These are phyloP conservation scores for Caenorhabditis latens DNA, from an alignment of 1,140 invertebrate species.

Conservation along the genomic window DNA sequence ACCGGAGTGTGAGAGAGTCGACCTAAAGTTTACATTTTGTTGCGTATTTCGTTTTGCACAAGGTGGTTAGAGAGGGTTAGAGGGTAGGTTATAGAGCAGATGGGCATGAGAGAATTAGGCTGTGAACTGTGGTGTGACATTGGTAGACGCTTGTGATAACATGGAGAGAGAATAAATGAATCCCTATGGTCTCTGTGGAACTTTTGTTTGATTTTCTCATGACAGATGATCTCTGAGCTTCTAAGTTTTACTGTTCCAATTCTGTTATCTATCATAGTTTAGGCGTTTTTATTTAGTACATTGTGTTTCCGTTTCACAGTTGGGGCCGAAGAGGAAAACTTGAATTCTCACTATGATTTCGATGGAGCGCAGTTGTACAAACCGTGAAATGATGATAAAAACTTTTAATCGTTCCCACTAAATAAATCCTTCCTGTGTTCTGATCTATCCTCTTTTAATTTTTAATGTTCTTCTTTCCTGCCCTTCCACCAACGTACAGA, in stretches of 20 bases:
- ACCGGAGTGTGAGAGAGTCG: not conserved
- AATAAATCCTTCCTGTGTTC: not conserved
- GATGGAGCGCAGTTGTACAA: too few relatives aligned
- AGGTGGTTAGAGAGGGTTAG: not conserved
- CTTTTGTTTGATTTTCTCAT: not conserved
- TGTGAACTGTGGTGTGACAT: not conserved
- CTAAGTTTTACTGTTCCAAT: too few relatives aligned
- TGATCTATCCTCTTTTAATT: not conserved
- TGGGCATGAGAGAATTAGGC: not conserved
- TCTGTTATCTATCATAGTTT: too few relatives aligned
- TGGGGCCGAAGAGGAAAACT: too few relatives aligned
- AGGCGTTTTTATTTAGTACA: too few relatives aligned
- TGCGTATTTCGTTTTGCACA: conserved; percentile 20
- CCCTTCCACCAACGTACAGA: not conserved
- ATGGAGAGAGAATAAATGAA: not conserved
- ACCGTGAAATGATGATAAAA: too few relatives aligned
- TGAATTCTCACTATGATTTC: too few relatives aligned
- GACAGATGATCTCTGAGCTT: not conserved
- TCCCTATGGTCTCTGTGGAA: not conserved
- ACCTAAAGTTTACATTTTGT: conserved; percentile 45
- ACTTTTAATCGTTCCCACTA: too few relatives aligned
- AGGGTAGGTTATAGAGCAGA: not conserved
- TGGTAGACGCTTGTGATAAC: not conserved
- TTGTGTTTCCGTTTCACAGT: too few relatives aligned
- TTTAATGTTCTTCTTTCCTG: not conserved